phyloP scores from a whole-genome alignment of 2,113 vertebrate genomes.

The Oncorhynchus clarkii region DNA sequence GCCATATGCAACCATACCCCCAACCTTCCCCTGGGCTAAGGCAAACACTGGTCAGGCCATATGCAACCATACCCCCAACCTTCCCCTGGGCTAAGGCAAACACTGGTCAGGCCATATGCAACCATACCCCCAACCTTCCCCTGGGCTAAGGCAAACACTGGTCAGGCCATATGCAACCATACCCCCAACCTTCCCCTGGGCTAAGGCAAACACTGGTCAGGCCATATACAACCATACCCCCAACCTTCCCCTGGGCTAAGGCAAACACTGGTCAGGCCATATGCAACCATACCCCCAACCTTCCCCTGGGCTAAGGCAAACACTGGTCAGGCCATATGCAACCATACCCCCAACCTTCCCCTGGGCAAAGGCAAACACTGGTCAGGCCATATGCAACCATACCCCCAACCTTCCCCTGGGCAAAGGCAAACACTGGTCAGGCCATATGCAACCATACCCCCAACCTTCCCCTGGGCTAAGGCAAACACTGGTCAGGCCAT shows the following conservation, averaged over 20 bases:
- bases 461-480: not conserved
- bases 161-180: not conserved
- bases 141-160: not conserved
- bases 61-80: not conserved
- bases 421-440: not conserved
- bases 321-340: not conserved
- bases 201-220: not conserved
- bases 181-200: not conserved
- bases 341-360: not conserved
- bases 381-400: not conserved
- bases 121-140: not conserved
- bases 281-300: not conserved
- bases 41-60: not conserved
- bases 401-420: not conserved
- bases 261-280: not conserved
- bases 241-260: not conserved
- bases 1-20: not conserved
- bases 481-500: not conserved
- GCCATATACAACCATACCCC: not conserved
- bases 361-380: not conserved
- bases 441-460: not conserved
- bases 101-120: not conserved
- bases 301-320: not conserved
- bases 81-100: not conserved
- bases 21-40: not conserved